Percentiles rank a stretch among this genome's conserved stretches.
Evolutionary conservation across 1,140 invertebrate species (phyloP).

Genomic region (Lepeophtheirus salmonis): DNA sequence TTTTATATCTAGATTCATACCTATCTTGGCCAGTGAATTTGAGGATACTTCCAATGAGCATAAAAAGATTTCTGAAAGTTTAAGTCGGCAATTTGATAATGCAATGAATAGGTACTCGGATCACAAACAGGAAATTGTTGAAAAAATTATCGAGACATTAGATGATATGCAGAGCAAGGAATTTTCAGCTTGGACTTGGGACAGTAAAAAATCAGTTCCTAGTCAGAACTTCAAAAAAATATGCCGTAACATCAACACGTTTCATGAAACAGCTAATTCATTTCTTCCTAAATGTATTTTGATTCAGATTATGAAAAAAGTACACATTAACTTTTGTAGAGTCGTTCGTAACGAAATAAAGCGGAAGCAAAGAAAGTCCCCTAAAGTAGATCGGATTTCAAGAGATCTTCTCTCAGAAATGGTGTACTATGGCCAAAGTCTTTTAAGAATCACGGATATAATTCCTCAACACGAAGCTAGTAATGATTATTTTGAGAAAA

Average conservation of each 20-base stretch:
- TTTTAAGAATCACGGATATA: background rate
- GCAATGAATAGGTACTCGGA: background rate
- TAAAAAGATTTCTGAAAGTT: background rate
- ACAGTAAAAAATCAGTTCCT: background rate
- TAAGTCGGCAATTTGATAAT: background rate
- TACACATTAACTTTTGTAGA: background rate
- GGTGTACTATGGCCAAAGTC: background rate
- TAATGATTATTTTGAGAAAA: background rate
- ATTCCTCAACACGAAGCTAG: background rate
- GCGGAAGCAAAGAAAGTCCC: background rate
- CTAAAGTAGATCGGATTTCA: background rate
- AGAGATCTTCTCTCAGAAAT: background rate
- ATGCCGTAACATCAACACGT: background rate
- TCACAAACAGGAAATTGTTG: background rate
- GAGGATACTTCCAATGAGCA: background rate
- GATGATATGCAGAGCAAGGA: background rate
- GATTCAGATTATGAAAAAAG: background rate
- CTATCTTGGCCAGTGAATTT: background rate
- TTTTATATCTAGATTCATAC: background rate
- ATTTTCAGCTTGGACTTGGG: background rate
- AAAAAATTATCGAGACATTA: background rate
- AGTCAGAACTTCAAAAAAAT: background rate
- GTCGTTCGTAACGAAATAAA: background rate
- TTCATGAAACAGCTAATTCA: background rate
- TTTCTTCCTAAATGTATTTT: background rate